phyloP scores from a whole-genome alignment of 2,888 invertebrate species.

The Ichneumoninae sp. region DNA sequence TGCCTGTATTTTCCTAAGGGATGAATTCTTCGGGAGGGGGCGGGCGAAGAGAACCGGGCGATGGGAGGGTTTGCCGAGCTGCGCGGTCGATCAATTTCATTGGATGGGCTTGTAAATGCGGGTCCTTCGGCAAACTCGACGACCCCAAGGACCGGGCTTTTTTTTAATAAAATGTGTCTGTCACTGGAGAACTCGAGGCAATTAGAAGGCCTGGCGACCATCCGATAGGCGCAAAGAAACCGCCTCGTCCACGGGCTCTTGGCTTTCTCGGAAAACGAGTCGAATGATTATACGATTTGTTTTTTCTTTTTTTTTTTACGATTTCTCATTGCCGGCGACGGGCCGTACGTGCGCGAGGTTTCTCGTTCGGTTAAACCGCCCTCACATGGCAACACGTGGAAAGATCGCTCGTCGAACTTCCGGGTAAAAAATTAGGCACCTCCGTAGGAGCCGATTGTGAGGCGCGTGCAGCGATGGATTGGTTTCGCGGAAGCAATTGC shows the following conservation, averaged over 20 bases:
- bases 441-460: constrained; percentile 46
- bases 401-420: constrained; percentile 47
- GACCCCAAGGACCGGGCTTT: neutral
- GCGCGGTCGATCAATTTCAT: constrained; percentile 63
- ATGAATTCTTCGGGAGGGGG: constrained; percentile 70
- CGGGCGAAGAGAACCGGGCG: constrained; percentile 35
- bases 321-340: neutral
- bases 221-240: neutral
- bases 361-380: constrained; percentile 16
- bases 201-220: neutral
- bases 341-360: neutral
- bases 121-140: constrained; percentile 46
- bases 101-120: constrained; percentile 62
- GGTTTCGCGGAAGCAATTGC: constrained; percentile 61
- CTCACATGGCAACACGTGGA: constrained; percentile 26
- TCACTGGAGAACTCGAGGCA: neutral
- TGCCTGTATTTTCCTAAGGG: constrained; percentile 82
- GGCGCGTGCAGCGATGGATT: constrained; percentile 44
- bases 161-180: neutral
- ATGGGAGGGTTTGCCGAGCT: constrained; percentile 23
- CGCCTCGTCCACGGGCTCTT: neutral
- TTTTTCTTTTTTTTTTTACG: no score
- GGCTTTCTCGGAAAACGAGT: neutral
- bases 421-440: constrained; percentile 58
- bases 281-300: constrained; percentile 28